Evolutionary conservation across 2,888 invertebrate genomes (phyloP), one percentile per base, ranked within the genome.

Genomic region (Desoria tigrina): DNA sequence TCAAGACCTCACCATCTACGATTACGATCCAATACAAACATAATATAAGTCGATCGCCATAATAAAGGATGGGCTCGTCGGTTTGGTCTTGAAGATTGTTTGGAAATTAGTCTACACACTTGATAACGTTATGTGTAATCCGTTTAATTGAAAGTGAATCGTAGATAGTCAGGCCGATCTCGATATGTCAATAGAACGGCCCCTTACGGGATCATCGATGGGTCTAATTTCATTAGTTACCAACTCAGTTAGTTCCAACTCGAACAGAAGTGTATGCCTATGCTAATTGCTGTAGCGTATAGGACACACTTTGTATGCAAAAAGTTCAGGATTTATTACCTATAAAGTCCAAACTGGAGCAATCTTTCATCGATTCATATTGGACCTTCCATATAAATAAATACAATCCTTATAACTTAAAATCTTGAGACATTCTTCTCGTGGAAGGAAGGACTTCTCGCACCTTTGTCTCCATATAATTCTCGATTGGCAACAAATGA

Each of bases 271-370:
- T n/a, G n/a, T n/a, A n/a, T n/a, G n/a, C n/a, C n/a, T n/a, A n/a
- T n/a, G n/a, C n/a, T n/a, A n/a, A n/a, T n/a, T n/a, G n/a, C n/a
- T n/a, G n/a, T n/a, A n/a, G n/a, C n/a, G n/a, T n/a, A n/a, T n/a
- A n/a, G n/a, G n/a, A n/a, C n/a, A n/a, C n/a, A n/a, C n/a, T n/a
- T n/a, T n/a, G n/a, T n/a, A n/a, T n/a, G n/a, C n/a, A n/a, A n/a
- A n/a, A n/a, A n/a, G n/a, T n/a, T n/a, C n/a, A n/a, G 45, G 16
- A 45, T 45, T 45, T 45, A 45, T 45, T 6, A 45, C 45, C 45
- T 45, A 45, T 45, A n/a, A n/a, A 45, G 45, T 16, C 45, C 21
- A 45, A 45, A 18, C 45, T 45, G 45, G 45, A 45, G 45, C 45
- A 45, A 45, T 45, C n/a, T 11, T 39, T 39, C n/a, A n/a, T n/a